A percentile compares a stretch with the other conserved stretches of the same genome.
Conservation (phyloP, 2,113 vertebrate genomes). For the Mesocricetus auratus region DNA sequence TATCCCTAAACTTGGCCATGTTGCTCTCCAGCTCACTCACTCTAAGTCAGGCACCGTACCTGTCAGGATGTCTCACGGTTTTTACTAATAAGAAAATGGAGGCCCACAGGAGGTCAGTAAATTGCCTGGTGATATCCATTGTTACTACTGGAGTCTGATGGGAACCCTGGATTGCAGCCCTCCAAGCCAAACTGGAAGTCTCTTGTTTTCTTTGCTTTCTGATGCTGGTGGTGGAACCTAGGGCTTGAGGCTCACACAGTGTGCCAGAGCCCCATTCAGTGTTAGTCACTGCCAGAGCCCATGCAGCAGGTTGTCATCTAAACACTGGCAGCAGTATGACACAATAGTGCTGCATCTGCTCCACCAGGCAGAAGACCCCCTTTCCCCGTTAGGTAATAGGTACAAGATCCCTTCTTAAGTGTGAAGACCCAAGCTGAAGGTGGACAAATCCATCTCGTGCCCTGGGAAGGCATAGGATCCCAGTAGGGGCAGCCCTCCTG, state of each 20-base stretch:
- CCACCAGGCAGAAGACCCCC: background rate
- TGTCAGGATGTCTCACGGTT: background rate
- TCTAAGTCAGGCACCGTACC: background rate
- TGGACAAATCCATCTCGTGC: background rate
- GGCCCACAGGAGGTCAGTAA: background rate
- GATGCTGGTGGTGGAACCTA: background rate
- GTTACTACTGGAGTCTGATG: background rate
- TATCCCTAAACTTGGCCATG: background rate
- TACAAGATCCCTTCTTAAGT: background rate
- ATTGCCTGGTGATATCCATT: background rate
- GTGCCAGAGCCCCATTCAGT: background rate
- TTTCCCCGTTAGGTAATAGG: background rate
- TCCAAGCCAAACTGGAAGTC: no score
- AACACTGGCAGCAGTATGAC: background rate
- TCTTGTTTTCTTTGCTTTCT: background rate
- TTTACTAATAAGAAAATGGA: background rate
- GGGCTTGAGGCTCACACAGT: background rate
- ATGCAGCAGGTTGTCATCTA: background rate
- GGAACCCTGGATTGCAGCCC: no score
- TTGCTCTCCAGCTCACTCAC: background rate
- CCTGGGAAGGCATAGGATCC: background rate
- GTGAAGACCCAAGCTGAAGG: background rate
- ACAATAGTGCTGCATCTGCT: background rate
- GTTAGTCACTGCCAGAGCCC: background rate
- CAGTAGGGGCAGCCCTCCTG: constrained; percentile 24